A percentile compares a stretch with the other conserved stretches of the same genome.
Evolutionary conservation across 2,113 vertebrate species (phyloP).

Genomic region (Gobio gobio): DNA sequence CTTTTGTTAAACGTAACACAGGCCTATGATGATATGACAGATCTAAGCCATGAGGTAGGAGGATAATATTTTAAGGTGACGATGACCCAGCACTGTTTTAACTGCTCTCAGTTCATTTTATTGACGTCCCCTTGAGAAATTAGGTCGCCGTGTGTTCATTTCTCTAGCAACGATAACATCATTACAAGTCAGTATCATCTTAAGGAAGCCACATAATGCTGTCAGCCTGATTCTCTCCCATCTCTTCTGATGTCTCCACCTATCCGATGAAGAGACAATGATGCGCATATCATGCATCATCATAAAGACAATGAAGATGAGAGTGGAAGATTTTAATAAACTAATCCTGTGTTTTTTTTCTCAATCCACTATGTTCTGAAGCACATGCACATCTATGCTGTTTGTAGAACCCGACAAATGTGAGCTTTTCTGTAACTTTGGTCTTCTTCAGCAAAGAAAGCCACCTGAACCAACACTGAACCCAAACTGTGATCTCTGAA

Average conservation of each 20-base stretch:
- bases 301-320: not conserved
- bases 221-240: not conserved
- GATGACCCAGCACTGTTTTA: constrained; percentile 35
- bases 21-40: not conserved
- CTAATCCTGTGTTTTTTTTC: too few species aligned
- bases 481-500: constrained; percentile 57
- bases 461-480: constrained; percentile 64
- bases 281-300: too few species aligned
- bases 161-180: constrained; percentile 35
- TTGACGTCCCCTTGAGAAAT: constrained; percentile 37
- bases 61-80: constrained; percentile 29
- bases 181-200: constrained; percentile 43
- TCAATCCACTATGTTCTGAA: not conserved
- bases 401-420: not conserved
- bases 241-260: not conserved
- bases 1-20: not conserved
- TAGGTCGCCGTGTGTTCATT: constrained; percentile 37
- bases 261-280: too few species aligned
- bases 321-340: not conserved
- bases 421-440: not conserved
- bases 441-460: constrained; percentile 23
- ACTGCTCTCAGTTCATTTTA: not conserved
- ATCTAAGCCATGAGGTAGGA: not conserved
- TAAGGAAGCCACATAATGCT: not conserved
- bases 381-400: not conserved